Evolutionary conservation across 2,888 invertebrate genomes (phyloP).

Genomic region (Acrobeloides nanus): DNA sequence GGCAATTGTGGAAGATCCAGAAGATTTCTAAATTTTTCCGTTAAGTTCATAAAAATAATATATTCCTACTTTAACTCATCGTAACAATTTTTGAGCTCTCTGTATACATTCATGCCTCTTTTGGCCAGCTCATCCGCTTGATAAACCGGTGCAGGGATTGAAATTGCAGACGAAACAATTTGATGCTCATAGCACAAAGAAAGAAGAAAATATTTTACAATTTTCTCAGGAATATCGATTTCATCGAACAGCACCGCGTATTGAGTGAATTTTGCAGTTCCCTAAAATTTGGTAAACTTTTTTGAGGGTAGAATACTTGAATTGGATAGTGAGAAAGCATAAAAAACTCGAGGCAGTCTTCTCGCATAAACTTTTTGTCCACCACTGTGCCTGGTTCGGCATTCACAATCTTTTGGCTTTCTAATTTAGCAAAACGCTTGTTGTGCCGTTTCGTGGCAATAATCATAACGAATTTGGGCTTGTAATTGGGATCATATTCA

Average conservation of each 20-base stretch:
- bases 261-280: slow-evolving; percentile 25
- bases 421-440: slow-evolving; percentile 20
- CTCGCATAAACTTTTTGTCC: slow-evolving; percentile 15
- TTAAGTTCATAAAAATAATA: no score
- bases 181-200: slow-evolving; percentile 18
- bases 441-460: slow-evolving; percentile 23
- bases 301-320: slow-evolving; percentile 7
- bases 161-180: slow-evolving; percentile 12
- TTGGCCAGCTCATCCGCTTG: slow-evolving; percentile 23
- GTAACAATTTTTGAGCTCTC: no score
- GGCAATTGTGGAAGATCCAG: no score
- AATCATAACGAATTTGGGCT: slow-evolving; percentile 19
- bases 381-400: slow-evolving; percentile 19
- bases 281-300: slow-evolving; percentile 14
- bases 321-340: slow-evolving; percentile 19
- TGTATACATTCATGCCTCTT: slow-evolving; percentile 17
- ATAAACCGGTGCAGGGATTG: slow-evolving; percentile 21
- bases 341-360: slow-evolving; percentile 19
- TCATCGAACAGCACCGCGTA: slow-evolving; percentile 25
- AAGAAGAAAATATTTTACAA: slow-evolving; percentile 17
- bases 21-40: no score
- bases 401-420: slow-evolving; percentile 7
- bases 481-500: not conserved
- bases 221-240: slow-evolving; percentile 10
- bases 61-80: no score